Percentiles rank a stretch among this genome's conserved stretches.
These are phyloP conservation scores for Petrocephalus schoutedeni DNA, from an alignment of 2,797 vertebrate genomes.

Conservation along the genomic window DNA sequence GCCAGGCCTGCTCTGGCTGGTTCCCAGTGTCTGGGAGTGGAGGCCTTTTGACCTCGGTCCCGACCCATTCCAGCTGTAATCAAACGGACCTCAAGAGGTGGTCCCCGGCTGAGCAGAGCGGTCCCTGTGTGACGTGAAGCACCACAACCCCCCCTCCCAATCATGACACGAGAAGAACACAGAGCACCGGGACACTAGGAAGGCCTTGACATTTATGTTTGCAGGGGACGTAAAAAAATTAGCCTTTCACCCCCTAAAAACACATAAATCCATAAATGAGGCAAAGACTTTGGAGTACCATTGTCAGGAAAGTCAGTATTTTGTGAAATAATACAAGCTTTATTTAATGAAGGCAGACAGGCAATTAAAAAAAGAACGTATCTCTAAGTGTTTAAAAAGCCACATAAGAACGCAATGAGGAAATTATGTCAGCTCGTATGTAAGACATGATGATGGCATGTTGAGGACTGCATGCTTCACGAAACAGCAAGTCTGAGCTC, in stretches of 20 bases:
- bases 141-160: not conserved
- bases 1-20: not conserved
- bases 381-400: not conserved
- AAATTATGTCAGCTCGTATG: not conserved
- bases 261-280: not conserved
- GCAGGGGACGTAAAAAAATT: not conserved
- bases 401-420: not conserved
- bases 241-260: not conserved
- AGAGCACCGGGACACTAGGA: not conserved
- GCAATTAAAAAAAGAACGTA: not conserved
- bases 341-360: not conserved
- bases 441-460: not conserved
- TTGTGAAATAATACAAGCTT: not conserved
- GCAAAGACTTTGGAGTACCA: not conserved
- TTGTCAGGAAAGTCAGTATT: not conserved
- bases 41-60: not conserved
- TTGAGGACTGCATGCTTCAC: not conserved
- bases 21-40: not conserved
- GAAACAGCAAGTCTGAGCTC: not conserved
- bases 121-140: not conserved
- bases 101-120: not conserved
- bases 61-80: not conserved
- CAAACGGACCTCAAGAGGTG: not conserved
- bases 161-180: not conserved
- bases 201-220: slow-evolving; percentile 15